Base-by-base conservation (phyloP, 2,113 vertebrate genomes). In the Propithecus coquereli region DNA sequence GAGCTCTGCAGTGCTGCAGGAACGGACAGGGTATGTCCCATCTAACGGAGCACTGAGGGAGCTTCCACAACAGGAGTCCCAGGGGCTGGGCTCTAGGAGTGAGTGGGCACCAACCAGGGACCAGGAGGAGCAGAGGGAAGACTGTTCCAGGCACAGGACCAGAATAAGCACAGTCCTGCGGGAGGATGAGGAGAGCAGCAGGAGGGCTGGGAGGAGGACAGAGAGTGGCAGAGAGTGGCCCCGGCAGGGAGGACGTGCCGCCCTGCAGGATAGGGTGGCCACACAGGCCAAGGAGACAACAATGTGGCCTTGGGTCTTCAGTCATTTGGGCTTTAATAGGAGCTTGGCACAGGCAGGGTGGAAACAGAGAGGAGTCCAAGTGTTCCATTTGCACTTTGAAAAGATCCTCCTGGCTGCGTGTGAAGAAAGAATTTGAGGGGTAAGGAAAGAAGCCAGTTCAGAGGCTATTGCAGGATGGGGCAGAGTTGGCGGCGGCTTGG, bases 1-100 rank as follows among this genome's bases (percentile, higher is more conserved):
- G 1, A 30, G 12, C 50, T 61, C 1, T 2, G 20, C 5, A 3
- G n/a, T 54, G 43, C n/a, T 10, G 10, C 6, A 0, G 12, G 8
- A 54, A 59, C 16, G 22, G 32, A 77, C 23, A 2, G n/a, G 16
- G 14, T 43, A 30, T 11, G 22, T 23, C 3, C 40, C 32, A 11
- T 11, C 11, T n/a, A 14, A 52, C 13, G 50, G 13, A 52, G 50
- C 50, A 17, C 14, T 16, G 11, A 57, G 86, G 45, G 13, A 73
- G 17, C 17, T 43, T 52, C 17, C 1, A 9, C 4, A 17, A 57
- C 5, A 45, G 71, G 66, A 32, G 16, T 3, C 45, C 34, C 16
- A 57, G 32, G 14, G 13, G 40, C 43, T 37, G 43, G 45, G 73
- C 40, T 85, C 54, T 85, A 8, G 14, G 14, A 32, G 23, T 45